These are phyloP conservation scores for Drosophila leonis DNA, from an alignment of 2,888 invertebrate genomes.

Conservation along the genomic window DNA sequence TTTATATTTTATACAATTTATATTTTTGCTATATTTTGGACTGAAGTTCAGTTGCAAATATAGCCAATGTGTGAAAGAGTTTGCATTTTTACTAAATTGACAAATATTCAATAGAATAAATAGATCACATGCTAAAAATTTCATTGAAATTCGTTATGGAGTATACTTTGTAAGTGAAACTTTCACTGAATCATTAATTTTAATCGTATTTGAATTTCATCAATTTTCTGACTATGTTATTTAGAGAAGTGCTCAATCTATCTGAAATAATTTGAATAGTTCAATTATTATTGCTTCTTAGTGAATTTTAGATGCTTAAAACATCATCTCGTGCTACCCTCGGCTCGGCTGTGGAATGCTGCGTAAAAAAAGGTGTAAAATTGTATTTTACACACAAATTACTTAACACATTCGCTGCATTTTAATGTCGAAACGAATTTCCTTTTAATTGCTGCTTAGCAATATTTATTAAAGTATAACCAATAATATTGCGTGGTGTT, in stretches of 20 bases:
- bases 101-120: no score
- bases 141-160: no score
- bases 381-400: conserved; percentile 3
- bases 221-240: not conserved
- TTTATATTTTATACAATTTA: no score
- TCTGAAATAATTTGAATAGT: not conserved
- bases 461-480: conserved; percentile 33
- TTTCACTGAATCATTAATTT: not conserved
- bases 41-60: no score
- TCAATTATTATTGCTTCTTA: not conserved
- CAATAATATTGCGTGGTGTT: not conserved
- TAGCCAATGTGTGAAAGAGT: no score
- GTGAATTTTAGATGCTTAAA: not conserved
- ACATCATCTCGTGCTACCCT: not conserved
- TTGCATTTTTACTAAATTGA: not conserved
- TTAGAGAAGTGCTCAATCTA: not conserved
- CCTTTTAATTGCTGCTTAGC: conserved; percentile 29
- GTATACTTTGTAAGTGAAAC: not conserved
- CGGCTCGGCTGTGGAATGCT: not conserved
- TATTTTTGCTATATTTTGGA: no score
- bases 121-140: no score
- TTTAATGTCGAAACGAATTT: conserved; percentile 13
- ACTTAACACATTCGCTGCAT: conserved; percentile 14
- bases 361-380: conserved; percentile 22
- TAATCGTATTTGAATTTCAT: not conserved